A percentile compares a stretch with the other conserved stretches of the same genome.
These are phyloP conservation scores for Nephrotoma appendiculata DNA, from an alignment of 2,888 invertebrate genomes.

Conservation along the genomic window DNA sequence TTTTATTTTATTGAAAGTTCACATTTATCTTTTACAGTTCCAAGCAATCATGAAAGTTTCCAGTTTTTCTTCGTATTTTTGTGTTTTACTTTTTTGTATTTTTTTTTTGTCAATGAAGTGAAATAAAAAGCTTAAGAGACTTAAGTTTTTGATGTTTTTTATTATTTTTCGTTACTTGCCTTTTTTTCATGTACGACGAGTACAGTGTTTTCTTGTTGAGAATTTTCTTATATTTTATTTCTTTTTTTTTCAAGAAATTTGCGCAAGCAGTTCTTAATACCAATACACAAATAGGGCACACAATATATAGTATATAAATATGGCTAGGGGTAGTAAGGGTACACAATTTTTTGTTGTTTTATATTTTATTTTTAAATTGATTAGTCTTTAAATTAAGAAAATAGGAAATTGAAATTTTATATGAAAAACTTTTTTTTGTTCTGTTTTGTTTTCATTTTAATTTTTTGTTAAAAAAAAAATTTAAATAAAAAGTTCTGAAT, in stretches of 20 bases:
- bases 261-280: not conserved
- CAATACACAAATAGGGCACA: not conserved
- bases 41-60: not conserved
- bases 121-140: not conserved
- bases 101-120: slow-evolving; percentile 1
- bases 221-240: too few relatives aligned
- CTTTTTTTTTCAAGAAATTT: not conserved
- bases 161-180: not conserved
- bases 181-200: not conserved
- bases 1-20: slow-evolving; percentile 3
- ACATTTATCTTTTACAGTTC: not conserved
- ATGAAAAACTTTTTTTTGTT: not conserved
- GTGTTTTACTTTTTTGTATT: not conserved
- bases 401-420: not conserved
- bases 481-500: not conserved
- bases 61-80: not conserved
- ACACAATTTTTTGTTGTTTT: not conserved
- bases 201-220: not conserved
- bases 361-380: not conserved
- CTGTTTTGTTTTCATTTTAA: not conserved
- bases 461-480: not conserved
- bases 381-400: not conserved
- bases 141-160: not conserved
- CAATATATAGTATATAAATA: not conserved
- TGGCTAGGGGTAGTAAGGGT: not conserved